Evolutionary conservation across 2,888 invertebrate species (phyloP).

Genomic region (Drosophila villosipedis): DNA sequence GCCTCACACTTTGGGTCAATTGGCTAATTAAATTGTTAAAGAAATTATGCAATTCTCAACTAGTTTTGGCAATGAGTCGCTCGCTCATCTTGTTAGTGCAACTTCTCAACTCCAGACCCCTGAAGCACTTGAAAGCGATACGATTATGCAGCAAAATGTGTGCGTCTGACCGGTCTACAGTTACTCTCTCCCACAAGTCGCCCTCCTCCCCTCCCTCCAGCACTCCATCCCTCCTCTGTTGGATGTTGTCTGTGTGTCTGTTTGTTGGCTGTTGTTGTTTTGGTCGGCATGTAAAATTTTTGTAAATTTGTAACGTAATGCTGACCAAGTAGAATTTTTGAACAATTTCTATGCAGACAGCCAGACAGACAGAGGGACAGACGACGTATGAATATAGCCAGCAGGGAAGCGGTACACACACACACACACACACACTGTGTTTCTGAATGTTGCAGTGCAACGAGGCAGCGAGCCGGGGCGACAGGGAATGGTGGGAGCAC

Average conservation of each 20-base stretch:
- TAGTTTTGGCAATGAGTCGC: conserved; percentile 58
- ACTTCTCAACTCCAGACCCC: conserved; percentile 28
- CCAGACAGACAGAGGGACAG: conserved; percentile 23
- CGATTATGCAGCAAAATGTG: conserved; percentile 76
- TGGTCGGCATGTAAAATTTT: conserved; percentile 73
- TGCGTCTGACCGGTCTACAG: conserved; percentile 41
- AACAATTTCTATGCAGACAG: conserved; percentile 70
- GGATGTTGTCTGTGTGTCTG: conserved; percentile 33
- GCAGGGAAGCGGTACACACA: conserved; percentile 37
- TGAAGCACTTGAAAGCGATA: conserved; percentile 78
- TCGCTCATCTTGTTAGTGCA: conserved; percentile 29
- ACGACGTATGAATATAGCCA: conserved; percentile 11
- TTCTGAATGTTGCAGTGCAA: conserved; percentile 43
- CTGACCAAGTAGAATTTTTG: conserved; percentile 81
- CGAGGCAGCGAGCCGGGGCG: conserved; percentile 25
- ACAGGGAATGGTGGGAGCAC: conserved; percentile 38
- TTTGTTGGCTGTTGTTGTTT: conserved; percentile 42
- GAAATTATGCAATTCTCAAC: conserved; percentile 70
- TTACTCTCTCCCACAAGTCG: not conserved
- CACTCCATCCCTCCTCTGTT: not conserved
- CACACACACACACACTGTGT: not conserved
- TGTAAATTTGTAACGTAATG: conserved; percentile 81
- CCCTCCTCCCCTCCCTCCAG: not conserved
- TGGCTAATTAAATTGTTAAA: conserved; percentile 59
- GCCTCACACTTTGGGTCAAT: conserved; percentile 38